Evolutionary conservation across 2,888 invertebrate species (phyloP).

Genomic region (Melanchra persicariae): DNA sequence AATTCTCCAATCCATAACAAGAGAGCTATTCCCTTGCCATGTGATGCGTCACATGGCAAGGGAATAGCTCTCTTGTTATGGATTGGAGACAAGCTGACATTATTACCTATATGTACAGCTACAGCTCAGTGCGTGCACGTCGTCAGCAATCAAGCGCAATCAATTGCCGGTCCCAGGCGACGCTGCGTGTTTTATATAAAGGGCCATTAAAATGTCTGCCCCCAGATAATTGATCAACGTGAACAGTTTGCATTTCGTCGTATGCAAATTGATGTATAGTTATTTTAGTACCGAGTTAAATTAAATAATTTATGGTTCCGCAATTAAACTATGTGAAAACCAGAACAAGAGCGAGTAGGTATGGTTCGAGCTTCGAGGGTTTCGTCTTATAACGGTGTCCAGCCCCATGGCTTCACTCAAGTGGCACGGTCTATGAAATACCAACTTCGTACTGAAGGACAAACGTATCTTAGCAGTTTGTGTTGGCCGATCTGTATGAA

Average conservation of each 20-base stretch:
- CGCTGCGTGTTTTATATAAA: conserved; percentile 33
- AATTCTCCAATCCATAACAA: not conserved
- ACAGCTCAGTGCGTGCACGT: not conserved
- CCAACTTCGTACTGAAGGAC: too few species aligned
- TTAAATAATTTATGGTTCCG: not conserved
- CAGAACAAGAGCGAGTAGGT: too few species aligned
- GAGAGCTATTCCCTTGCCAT: too few species aligned
- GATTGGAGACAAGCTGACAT: not conserved
- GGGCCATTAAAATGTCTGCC: conserved; percentile 22
- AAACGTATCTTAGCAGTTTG: too few species aligned
- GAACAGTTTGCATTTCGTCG: conserved; percentile 9
- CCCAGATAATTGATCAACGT: conserved; percentile 32
- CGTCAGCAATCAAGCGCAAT: conserved; percentile 42
- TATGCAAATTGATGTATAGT: not conserved
- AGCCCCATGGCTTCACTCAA: too few species aligned
- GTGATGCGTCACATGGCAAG: too few species aligned
- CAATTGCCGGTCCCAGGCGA: conserved; percentile 42
- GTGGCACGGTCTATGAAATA: too few species aligned
- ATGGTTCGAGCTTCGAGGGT: too few species aligned
- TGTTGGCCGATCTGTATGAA: too few species aligned
- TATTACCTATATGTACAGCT: not conserved
- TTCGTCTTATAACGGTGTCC: too few species aligned
- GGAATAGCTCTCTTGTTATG: too few species aligned
- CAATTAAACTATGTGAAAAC: too few species aligned
- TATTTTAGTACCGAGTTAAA: not conserved